Percentiles rank a stretch among this genome's conserved stretches.
Conservation (phyloP, 2,797 vertebrate species). For the Sphaeramia orbicularis region DNA sequence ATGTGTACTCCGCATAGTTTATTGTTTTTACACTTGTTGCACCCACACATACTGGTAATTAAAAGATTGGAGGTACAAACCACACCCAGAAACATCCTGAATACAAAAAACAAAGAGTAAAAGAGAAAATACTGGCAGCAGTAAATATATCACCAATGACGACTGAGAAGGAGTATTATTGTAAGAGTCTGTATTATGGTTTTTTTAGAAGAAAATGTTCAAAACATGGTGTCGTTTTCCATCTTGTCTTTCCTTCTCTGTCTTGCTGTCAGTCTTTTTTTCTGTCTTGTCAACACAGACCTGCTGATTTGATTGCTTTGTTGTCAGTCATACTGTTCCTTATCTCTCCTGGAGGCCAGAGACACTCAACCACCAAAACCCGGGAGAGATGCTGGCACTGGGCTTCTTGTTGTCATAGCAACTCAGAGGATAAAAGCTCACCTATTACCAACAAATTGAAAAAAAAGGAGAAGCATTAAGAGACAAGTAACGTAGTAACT, state of each 20-base stretch:
- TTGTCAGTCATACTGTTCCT: slow-evolving; percentile 31
- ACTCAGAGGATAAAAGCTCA: slow-evolving; percentile 50
- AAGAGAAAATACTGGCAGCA: too few relatives aligned
- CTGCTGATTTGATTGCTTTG: slow-evolving; percentile 52
- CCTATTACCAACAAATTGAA: slow-evolving; percentile 65
- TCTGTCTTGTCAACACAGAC: slow-evolving; percentile 27
- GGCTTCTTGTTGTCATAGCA: slow-evolving; percentile 69
- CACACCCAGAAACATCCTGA: too few relatives aligned
- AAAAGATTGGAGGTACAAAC: too few relatives aligned
- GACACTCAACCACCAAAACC: slow-evolving; percentile 38
- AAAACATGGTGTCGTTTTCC: background rate
- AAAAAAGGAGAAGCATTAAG: slow-evolving; percentile 21
- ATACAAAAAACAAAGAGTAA: too few relatives aligned
- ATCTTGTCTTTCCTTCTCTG: background rate
- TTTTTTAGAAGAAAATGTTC: background rate
- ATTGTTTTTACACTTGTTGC: too few relatives aligned
- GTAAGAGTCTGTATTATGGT: too few relatives aligned
- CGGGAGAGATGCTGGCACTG: slow-evolving; percentile 36
- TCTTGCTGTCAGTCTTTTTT: background rate
- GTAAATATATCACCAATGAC: too few relatives aligned
- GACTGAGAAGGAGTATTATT: too few relatives aligned
- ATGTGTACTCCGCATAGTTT: too few relatives aligned
- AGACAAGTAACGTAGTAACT: background rate
- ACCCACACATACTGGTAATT: too few relatives aligned
- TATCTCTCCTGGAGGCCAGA: slow-evolving; percentile 36